These are phyloP conservation scores for Lepidonotus clava DNA, from an alignment of 2,888 invertebrate species.

Conservation along the genomic window DNA sequence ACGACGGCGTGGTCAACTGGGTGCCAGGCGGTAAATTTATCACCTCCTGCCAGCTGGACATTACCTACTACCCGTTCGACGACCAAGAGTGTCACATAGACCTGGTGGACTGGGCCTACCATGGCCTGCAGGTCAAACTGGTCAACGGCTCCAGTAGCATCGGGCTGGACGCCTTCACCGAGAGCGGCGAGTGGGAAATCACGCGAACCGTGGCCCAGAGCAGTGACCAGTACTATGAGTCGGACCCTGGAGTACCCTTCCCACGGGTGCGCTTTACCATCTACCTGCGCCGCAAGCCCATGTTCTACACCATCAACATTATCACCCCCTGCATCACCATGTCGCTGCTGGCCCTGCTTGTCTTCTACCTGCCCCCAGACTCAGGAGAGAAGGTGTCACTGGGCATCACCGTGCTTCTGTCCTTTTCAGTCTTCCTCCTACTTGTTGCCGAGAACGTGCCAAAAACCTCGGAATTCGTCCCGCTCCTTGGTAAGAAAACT, in stretches of 20 bases:
- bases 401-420: constrained; percentile 68
- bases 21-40: constrained; percentile 69
- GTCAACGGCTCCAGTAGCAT: constrained; percentile 57
- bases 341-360: constrained; percentile 66
- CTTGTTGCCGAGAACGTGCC: constrained; percentile 69
- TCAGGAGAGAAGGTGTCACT: constrained; percentile 66
- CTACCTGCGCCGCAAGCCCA: constrained; percentile 65
- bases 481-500: constrained; percentile 67
- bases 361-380: constrained; percentile 68
- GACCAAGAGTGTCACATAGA: constrained; percentile 67
- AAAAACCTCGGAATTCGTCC: constrained; percentile 67
- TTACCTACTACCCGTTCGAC: constrained; percentile 69
- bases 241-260: constrained; percentile 64
- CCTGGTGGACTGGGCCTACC: constrained; percentile 69
- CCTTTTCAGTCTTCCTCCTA: constrained; percentile 67
- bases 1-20: constrained; percentile 66
- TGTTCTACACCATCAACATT: constrained; percentile 68
- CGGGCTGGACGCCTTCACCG: constrained; percentile 64
- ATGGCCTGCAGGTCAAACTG: constrained; percentile 65
- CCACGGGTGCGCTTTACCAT: constrained; percentile 66
- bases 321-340: constrained; percentile 67
- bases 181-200: constrained; percentile 70
- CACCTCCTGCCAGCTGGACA: constrained; percentile 68
- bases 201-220: constrained; percentile 60
- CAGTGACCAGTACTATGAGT: constrained; percentile 61